Conservation (phyloP, 2,113 vertebrate genomes). For the Melanocharis versteri region DNA sequence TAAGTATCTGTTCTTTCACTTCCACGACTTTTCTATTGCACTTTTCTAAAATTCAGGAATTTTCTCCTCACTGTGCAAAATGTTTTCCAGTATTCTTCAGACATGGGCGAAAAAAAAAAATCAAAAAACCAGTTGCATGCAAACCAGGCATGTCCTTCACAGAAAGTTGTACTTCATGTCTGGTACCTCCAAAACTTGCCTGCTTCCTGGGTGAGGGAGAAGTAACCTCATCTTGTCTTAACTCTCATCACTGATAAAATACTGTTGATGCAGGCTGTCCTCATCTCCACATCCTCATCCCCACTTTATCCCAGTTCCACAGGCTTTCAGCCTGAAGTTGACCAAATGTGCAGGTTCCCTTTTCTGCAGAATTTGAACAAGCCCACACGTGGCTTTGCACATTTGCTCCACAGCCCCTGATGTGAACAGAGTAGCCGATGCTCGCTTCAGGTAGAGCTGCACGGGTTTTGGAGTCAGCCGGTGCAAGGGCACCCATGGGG, state of each 20-base stretch:
- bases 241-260: neutral
- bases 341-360: neutral
- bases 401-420: neutral
- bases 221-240: neutral
- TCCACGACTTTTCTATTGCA: neutral
- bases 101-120: neutral
- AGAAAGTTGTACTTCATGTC: neutral
- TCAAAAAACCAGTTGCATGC: neutral
- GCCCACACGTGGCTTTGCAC: neutral
- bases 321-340: neutral
- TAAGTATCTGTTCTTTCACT: neutral
- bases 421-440: neutral
- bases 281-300: neutral
- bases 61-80: neutral
- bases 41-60: neutral
- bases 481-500: neutral
- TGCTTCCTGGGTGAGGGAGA: neutral
- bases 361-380: neutral
- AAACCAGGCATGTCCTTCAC: neutral
- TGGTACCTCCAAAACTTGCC: neutral
- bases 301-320: neutral
- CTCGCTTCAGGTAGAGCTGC: neutral
- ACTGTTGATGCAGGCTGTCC: neutral
- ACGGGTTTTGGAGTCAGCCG: neutral
- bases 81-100: neutral